Evolutionary conservation across 2,113 vertebrate species (phyloP), one percentile per base, ranked within the genome.

Genomic region (Pipra filicauda): DNA sequence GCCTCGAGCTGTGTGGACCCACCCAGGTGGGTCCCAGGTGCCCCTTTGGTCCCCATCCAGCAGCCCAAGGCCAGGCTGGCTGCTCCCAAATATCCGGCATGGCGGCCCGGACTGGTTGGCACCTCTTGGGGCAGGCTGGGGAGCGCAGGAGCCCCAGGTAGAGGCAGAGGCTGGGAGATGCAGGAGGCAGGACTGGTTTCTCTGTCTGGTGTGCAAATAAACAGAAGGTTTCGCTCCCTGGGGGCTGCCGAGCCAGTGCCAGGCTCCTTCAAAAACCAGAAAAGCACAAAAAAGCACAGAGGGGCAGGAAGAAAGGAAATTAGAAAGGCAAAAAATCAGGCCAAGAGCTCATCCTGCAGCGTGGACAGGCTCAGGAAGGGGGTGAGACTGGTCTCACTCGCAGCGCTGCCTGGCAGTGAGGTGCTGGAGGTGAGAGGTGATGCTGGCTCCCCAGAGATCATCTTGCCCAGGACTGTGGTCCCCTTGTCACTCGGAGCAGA

Each of bases 151-250:
- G 94, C 92, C 95, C 67, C 30, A 5, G 94, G 83, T 80, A 93
- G 90, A 90, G 94, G 82, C 93, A 91, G 76, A 0, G 1, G 27
- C 82, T 82, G 90, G 49, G 72, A 94, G 95, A 88, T 84, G 85
- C 83, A 71, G 95, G 95, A 97, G 88, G 85, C 69, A 95, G 92
- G 96, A 95, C 96, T 84, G 95, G 96, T 97, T 97, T 96, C 91
- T 93, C 94, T 84, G 96, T 97, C 96, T 97, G 94, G 83, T 84
- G 95, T 97, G 96, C 95, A 97, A 97, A 97, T 93, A 89, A 83
- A 95, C 0, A 0, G 76, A 92, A 89, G 89, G 91, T 86, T 97
- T 96, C 26, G 0, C 91, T 95, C 94, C 95, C 95, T 17, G 69
- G 86, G 85, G 95, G 95, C 52, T 92, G 80, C 76, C 8, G 6